Evolutionary conservation across 1,140 invertebrate species (phyloP).

Genomic region (Metaphire vulgaris): DNA sequence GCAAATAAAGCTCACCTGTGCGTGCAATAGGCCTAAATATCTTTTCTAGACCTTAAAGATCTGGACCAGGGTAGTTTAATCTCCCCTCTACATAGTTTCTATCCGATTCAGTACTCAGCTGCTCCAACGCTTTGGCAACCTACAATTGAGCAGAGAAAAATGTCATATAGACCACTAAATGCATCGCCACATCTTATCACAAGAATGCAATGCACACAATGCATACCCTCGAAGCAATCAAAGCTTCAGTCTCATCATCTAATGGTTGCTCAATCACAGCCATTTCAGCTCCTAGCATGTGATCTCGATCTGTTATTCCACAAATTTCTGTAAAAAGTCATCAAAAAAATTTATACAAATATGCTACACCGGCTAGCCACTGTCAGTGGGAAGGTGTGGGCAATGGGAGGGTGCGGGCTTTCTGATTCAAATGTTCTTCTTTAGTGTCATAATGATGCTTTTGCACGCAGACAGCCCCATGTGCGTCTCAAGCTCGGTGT

Average conservation of each 20-base stretch:
- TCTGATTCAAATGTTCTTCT: too few species aligned
- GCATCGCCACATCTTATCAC: neutral
- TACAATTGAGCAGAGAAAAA: neutral
- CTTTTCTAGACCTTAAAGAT: neutral
- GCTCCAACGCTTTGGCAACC: neutral
- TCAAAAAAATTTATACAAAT: too few species aligned
- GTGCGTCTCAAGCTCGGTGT: conserved; percentile 46
- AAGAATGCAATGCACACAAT: too few species aligned
- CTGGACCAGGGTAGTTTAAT: neutral
- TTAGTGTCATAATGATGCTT: too few species aligned
- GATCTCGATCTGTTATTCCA: neutral
- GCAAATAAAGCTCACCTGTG: too few species aligned
- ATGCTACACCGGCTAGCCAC: too few species aligned
- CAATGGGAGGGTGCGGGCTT: too few species aligned
- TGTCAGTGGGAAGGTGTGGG: too few species aligned
- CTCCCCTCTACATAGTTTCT: neutral
- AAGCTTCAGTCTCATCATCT: neutral
- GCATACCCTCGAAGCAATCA: neutral
- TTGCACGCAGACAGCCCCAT: too few species aligned
- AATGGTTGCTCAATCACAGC: too few species aligned
- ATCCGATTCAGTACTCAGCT: neutral
- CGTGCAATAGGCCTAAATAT: neutral
- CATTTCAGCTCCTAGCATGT: neutral
- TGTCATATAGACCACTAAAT: neutral
- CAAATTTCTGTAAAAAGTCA: neutral